Percentiles rank a stretch among this genome's conserved stretches.
Conservation (phyloP, 2,797 vertebrate species). For the Thamnophis elegans region DNA sequence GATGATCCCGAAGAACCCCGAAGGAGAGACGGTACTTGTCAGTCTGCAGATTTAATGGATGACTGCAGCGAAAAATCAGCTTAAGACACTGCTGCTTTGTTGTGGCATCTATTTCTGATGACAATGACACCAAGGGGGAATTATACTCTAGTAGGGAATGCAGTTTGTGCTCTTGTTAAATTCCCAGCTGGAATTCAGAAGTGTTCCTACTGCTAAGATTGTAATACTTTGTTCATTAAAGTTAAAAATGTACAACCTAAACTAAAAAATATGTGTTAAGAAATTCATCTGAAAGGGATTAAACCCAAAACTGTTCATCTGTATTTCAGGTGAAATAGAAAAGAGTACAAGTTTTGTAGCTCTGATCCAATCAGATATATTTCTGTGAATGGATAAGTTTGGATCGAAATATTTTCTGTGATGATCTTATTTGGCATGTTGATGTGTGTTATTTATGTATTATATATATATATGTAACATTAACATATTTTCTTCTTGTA, state of each 20-base stretch:
- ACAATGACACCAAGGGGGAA: conserved; percentile 30
- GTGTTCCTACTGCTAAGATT: conserved; percentile 36
- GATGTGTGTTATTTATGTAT: background rate
- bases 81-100: conserved; percentile 1
- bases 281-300: conserved; percentile 40
- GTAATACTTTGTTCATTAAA: conserved; percentile 22
- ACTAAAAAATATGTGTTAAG: conserved; percentile 18
- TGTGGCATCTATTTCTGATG: conserved; percentile 13
- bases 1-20: conserved; percentile 13
- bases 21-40: background rate
- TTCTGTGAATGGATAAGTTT: background rate
- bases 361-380: background rate
- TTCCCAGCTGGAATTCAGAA: conserved; percentile 25
- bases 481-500: background rate
- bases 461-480: background rate
- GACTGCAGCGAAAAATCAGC: background rate
- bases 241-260: conserved; percentile 31
- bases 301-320: background rate
- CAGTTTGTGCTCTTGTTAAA: background rate
- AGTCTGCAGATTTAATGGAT: background rate
- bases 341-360: background rate
- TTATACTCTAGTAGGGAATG: background rate
- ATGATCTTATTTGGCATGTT: background rate
- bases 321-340: background rate
- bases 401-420: background rate